Conservation (phyloP, 2,113 vertebrate genomes). For the Tetrax tetrax region DNA sequence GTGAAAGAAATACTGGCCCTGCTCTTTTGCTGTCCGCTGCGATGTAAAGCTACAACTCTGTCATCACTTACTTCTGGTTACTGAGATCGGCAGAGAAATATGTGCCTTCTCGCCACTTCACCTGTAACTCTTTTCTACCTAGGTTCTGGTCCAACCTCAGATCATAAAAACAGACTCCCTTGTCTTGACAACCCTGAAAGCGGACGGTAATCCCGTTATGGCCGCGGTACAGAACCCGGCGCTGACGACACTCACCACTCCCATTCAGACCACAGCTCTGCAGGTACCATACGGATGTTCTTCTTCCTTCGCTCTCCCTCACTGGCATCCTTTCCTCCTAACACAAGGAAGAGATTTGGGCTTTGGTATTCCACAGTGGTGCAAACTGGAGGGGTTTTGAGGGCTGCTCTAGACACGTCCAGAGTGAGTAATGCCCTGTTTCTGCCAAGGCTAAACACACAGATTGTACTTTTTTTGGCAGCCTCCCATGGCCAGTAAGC, state of each 20-base stretch:
- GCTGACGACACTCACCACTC: slow-evolving; percentile 86
- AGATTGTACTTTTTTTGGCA: slow-evolving; percentile 19
- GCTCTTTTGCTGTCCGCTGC: not conserved
- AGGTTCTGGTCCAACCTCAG: slow-evolving; percentile 97
- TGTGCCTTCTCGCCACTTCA: not conserved
- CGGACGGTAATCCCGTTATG: slow-evolving; percentile 91
- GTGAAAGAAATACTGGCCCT: not conserved
- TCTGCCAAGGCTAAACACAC: slow-evolving; percentile 41
- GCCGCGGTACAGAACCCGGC: slow-evolving; percentile 90
- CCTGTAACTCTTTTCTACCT: not conserved
- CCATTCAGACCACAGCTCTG: slow-evolving; percentile 90
- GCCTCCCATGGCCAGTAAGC: slow-evolving; percentile 9
- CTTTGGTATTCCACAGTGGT: not conserved
- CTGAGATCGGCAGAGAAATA: not conserved
- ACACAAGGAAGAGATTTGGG: not conserved
- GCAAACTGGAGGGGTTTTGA: not conserved
- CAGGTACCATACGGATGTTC: slow-evolving; percentile 79
- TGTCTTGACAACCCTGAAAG: slow-evolving; percentile 92
- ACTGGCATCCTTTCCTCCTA: not conserved
- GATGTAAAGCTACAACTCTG: not conserved
- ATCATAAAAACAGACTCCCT: slow-evolving; percentile 97
- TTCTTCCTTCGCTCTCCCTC: not conserved
- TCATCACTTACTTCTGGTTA: not conserved
- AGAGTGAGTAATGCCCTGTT: not conserved
- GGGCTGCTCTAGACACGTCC: not conserved